Percentiles rank a stretch among this genome's conserved stretches.
phyloP scores from a whole-genome alignment of 2,113 vertebrate genomes.

The Drymodes brunneopygia region DNA sequence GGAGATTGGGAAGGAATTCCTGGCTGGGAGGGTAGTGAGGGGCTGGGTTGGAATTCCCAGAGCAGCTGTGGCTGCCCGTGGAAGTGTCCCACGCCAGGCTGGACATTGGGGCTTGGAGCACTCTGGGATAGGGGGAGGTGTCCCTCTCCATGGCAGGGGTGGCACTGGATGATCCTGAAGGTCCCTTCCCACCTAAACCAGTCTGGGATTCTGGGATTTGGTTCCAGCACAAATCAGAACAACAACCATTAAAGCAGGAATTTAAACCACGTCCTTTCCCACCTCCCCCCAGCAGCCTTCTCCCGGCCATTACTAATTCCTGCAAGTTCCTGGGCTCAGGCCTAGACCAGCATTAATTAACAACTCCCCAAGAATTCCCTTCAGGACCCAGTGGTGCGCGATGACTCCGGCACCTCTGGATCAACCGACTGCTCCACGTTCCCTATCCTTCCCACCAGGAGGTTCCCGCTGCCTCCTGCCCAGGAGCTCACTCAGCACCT shows the following conservation, averaged over 20 bases:
- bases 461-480: neutral
- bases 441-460: rapidly evolving
- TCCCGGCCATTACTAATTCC: neutral
- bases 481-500: neutral
- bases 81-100: neutral
- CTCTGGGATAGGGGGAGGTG: rapidly evolving
- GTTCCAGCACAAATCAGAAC: neutral
- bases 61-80: neutral
- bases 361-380: neutral
- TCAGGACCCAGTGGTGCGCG: rapidly evolving
- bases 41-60: rapidly evolving
- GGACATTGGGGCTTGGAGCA: neutral
- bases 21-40: neutral
- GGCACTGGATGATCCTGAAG: neutral
- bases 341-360: neutral
- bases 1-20: neutral
- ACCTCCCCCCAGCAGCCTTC: neutral
- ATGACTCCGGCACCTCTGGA: neutral
- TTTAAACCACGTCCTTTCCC: neutral
- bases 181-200: neutral
- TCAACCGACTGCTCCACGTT: rapidly evolving
- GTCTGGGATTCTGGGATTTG: neutral
- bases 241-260: neutral
- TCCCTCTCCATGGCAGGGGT: neutral
- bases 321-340: neutral